Base-by-base conservation (phyloP, 1,140 invertebrate genomes). In the Contarinia nasturtii region DNA sequence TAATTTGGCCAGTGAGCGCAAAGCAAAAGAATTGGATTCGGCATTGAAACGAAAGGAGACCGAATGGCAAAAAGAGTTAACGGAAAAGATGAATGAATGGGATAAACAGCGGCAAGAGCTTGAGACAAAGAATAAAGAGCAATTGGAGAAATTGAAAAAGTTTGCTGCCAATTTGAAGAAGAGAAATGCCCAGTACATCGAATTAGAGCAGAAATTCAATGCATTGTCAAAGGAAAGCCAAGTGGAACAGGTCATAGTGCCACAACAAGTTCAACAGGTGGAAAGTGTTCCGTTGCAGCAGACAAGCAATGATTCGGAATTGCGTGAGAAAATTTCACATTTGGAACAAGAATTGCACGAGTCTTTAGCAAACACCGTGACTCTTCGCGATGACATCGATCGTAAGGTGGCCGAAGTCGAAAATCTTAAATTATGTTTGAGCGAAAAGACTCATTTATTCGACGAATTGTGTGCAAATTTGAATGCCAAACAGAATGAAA, bases 161-260 rank as follows among this genome's bases (percentile, higher is more conserved):
- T 75, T 80, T 52, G 80, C 80, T 2, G 66, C 76, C 0, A 82
- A 75, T 54, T 65, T 84, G 8, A 85, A 85, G 56, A 82, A 82
- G 52, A 82, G 82, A 57, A 64, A 70, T 0, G 52, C 66, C 17
- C 62, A 74, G 41, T 77, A 74, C 45, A 66, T 71, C 42, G 78
- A 82, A 47, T 59, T 82, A 17, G 76, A 83, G 63, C n/a, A 46
- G 20, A 34, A 45, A 17, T 18, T 11, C 11, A 15, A 33, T n/a
- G 21, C 17, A 7, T 17, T 18, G 8, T 15, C 33, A 45, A 33
- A 10, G 15, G 27, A 38, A 38, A 2, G n/a, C 3, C 34, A 38
- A 21, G 11, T 46, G 33, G 19, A n/a, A 20, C 36, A 21, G 20
- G 15, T 19, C 17, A 4, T 15, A 10, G 19, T 37, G 8, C 21